These are phyloP conservation scores for Sebastes cheni DNA, from an alignment of 2,797 vertebrate genomes.

Conservation along the genomic window DNA sequence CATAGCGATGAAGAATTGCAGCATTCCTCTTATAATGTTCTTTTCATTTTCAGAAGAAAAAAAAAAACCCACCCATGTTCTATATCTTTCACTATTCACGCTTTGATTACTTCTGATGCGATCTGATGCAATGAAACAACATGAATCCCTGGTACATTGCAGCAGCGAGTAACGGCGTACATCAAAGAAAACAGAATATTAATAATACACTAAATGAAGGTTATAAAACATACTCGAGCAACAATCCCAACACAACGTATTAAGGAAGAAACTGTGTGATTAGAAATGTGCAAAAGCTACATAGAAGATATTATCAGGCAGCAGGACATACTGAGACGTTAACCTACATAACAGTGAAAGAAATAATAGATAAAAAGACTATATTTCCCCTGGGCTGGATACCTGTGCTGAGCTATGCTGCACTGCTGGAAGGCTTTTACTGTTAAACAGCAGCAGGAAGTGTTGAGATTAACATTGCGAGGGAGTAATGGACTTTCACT, in stretches of 20 bases:
- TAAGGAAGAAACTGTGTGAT: neutral
- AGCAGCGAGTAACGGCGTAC: neutral
- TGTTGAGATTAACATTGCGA: conserved; percentile 37
- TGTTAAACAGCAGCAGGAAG: conserved; percentile 33
- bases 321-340: neutral
- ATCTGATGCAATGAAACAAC: conserved; percentile 16
- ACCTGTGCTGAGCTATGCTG: conserved; percentile 2
- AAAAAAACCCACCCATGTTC: neutral
- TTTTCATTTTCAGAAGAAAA: neutral
- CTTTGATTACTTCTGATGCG: conserved; percentile 21
- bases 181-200: conserved; percentile 12
- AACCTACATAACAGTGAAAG: conserved; percentile 9
- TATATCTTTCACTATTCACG: neutral
- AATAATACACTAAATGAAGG: conserved; percentile 11
- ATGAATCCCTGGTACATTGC: neutral
- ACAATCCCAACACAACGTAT: conserved; percentile 2
- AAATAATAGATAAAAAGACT: neutral
- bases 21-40: neutral
- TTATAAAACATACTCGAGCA: neutral
- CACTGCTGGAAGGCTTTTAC: conserved; percentile 26
- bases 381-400: conserved; percentile 9
- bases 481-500: conserved; percentile 29
- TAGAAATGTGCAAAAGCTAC: neutral
- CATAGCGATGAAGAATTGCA: neutral
- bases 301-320: neutral